Evolutionary conservation across 2,797 vertebrate genomes (phyloP).

Genomic region (Pantherophis alleghaniensis): DNA sequence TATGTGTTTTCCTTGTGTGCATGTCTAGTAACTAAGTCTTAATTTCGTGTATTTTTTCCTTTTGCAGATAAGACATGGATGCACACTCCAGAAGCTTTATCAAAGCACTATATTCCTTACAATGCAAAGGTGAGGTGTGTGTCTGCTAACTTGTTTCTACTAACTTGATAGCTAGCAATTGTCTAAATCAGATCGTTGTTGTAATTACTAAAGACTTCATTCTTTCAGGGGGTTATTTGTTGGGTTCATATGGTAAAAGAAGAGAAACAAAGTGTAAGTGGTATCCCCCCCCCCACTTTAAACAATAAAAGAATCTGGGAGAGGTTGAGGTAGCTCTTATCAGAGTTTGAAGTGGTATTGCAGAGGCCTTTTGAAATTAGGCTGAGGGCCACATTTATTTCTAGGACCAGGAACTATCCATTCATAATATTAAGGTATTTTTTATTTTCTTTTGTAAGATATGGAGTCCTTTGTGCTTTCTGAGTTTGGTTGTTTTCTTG

Average conservation of each 20-base stretch:
- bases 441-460: conserved; percentile 2
- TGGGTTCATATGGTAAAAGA: not conserved
- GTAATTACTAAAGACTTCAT: not conserved
- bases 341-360: not conserved
- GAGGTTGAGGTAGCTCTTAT: not conserved
- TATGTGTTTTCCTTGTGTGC: not conserved
- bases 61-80: conserved; percentile 99
- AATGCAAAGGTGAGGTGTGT: conserved; percentile 89
- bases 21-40: not conserved
- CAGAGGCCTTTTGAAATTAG: not conserved
- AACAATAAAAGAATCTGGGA: not conserved
- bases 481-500: not conserved
- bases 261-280: not conserved
- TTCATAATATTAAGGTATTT: not conserved
- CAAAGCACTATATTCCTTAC: conserved; percentile 96
- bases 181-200: not conserved
- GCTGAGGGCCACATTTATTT: not conserved
- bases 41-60: conserved; percentile 41
- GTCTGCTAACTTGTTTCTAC: not conserved
- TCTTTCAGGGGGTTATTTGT: not conserved
- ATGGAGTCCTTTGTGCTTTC: not conserved
- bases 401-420: not conserved
- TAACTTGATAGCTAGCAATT: not conserved
- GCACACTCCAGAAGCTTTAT: conserved; percentile 96
- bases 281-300: not conserved